Evolutionary conservation across 1,140 invertebrate genomes (phyloP).

Genomic region (Sogatella furcifera): DNA sequence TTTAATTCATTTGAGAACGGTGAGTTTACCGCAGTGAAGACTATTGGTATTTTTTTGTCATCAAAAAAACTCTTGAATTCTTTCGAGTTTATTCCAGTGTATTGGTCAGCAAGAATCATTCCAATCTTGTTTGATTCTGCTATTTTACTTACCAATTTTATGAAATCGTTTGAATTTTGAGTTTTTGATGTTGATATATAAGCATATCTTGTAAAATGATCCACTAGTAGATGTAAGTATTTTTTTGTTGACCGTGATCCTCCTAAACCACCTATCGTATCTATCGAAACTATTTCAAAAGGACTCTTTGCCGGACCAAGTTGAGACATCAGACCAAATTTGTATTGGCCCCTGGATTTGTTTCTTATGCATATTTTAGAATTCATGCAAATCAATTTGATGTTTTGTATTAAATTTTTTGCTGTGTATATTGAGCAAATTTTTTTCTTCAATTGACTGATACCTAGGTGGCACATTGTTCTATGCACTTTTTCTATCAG

Average conservation of each 20-base stretch:
- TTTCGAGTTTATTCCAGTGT: slow-evolving; percentile 23
- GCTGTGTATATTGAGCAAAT: slow-evolving; percentile 21
- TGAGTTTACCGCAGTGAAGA: slow-evolving; percentile 30
- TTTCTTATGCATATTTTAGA: slow-evolving; percentile 30
- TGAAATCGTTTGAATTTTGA: too few species aligned
- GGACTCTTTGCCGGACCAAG: slow-evolving; percentile 31
- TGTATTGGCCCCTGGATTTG: slow-evolving; percentile 30
- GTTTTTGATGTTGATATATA: slow-evolving; percentile 18
- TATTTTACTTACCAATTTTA: slow-evolving; percentile 15
- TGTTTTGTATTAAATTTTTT: slow-evolving; percentile 20
- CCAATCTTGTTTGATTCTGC: slow-evolving; percentile 14
- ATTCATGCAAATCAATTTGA: slow-evolving; percentile 23
- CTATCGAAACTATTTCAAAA: slow-evolving; percentile 27
- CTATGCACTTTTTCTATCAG: slow-evolving; percentile 22
- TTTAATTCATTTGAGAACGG: slow-evolving; percentile 26
- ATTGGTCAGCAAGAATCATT: slow-evolving; percentile 20
- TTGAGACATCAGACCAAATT: slow-evolving; percentile 23
- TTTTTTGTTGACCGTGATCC: slow-evolving; percentile 24
- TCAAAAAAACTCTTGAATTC: slow-evolving; percentile 21
- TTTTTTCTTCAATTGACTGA: slow-evolving; percentile 20
- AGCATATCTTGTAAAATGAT: slow-evolving; percentile 21
- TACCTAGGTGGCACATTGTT: slow-evolving; percentile 19
- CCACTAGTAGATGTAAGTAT: slow-evolving; percentile 22
- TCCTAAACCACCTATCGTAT: slow-evolving; percentile 25
- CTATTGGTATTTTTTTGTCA: slow-evolving; percentile 21